These are phyloP conservation scores for Bostrychus sinensis DNA, from an alignment of 2,113 vertebrate species.

Conservation along the genomic window DNA sequence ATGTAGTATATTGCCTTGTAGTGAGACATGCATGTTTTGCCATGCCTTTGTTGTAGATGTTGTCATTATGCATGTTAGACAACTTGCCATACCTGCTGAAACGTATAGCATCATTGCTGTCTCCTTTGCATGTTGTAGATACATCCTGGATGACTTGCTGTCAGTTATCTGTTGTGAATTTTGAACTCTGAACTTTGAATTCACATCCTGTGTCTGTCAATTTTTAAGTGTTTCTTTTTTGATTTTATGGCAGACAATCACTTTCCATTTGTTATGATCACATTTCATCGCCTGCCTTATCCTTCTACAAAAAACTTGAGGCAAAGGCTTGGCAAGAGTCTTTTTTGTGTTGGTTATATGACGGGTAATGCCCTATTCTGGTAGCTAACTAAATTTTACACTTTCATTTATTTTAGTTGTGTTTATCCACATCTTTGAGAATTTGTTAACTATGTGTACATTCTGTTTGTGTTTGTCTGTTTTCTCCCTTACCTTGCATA, in stretches of 20 bases:
- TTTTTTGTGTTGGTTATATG: no score
- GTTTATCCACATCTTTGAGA: conserved; percentile 1
- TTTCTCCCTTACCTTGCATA: conserved; percentile 15
- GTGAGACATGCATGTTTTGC: conserved; percentile 33
- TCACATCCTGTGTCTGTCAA: conserved; percentile 10
- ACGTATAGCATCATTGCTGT: background rate
- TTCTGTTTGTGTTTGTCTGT: conserved; percentile 37
- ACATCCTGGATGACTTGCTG: background rate
- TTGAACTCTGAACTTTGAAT: background rate
- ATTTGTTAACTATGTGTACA: conserved; percentile 32
- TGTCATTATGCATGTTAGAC: conserved; percentile 34
- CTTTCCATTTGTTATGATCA: background rate
- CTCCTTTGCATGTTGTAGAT: conserved; percentile 43
- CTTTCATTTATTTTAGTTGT: background rate
- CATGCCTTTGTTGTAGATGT: conserved; percentile 14
- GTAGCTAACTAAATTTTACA: no score
- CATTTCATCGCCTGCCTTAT: background rate
- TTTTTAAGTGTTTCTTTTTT: background rate
- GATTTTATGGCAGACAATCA: background rate
- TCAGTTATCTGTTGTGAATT: conserved; percentile 1
- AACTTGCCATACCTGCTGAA: background rate
- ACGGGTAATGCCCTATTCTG: no score
- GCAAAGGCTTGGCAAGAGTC: no score
- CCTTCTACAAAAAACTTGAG: no score
- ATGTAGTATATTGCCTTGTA: background rate